Conservation (phyloP, 1,140 invertebrate genomes). For the Stegodyphus mimosarum region DNA sequence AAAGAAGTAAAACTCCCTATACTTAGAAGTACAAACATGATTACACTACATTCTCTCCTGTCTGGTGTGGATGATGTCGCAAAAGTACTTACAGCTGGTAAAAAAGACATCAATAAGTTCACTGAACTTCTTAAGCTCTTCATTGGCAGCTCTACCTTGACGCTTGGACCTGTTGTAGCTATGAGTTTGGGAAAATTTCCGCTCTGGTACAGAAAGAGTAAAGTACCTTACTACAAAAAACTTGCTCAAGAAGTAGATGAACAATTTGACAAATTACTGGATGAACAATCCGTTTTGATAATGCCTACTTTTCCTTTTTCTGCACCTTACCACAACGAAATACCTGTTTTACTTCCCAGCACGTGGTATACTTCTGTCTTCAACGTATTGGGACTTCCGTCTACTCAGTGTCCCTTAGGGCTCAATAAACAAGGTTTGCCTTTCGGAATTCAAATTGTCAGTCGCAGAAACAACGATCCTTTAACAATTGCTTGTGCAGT, state of each 20-base stretch:
- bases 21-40: neutral
- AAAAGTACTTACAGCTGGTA: neutral
- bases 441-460: constrained; percentile 69
- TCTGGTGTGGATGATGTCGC: neutral
- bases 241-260: constrained; percentile 64
- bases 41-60: neutral
- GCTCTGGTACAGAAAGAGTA: neutral
- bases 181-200: neutral
- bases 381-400: constrained; percentile 69
- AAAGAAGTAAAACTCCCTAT: constrained; percentile 12
- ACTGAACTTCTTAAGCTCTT: constrained; percentile 1
- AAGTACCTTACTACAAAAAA: neutral
- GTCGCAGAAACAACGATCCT: constrained; percentile 64
- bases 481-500: constrained; percentile 65
- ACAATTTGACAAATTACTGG: constrained; percentile 75
- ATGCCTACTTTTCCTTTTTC: constrained; percentile 76
- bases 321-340: constrained; percentile 85
- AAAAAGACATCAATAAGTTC: neutral
- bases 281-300: constrained; percentile 80
- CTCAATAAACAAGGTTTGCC: constrained; percentile 69
- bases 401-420: constrained; percentile 69
- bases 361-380: constrained; percentile 80
- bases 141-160: neutral
- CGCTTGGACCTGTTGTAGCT: neutral
- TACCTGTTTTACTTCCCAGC: constrained; percentile 83